Conservation (phyloP, 2,888 invertebrate genomes). For the Nemurella pictetii region DNA sequence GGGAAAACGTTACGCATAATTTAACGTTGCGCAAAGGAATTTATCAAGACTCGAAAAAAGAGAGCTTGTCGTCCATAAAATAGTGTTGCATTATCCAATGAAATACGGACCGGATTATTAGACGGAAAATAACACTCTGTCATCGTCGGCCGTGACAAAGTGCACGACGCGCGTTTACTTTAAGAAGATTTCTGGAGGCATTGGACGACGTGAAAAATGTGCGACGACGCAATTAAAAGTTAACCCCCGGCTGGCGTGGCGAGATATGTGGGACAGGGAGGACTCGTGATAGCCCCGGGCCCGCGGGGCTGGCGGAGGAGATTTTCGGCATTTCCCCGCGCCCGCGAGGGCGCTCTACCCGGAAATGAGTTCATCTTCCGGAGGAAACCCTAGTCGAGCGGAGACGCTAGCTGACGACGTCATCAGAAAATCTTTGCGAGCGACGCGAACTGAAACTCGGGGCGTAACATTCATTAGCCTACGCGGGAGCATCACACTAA, state of each 20-base stretch:
- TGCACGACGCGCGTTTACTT: background rate
- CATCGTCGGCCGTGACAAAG: background rate
- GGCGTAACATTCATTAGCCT: too few species aligned
- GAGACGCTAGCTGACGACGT: background rate
- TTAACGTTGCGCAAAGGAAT: background rate
- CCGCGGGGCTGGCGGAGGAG: background rate
- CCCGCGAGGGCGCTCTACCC: background rate
- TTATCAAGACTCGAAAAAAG: slow-evolving; percentile 13
- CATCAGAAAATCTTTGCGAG: background rate
- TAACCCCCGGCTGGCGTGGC: background rate
- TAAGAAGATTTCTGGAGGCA: slow-evolving; percentile 1
- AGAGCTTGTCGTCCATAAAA: background rate
- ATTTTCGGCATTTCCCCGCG: background rate
- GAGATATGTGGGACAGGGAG: background rate
- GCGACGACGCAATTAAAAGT: background rate
- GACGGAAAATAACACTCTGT: slow-evolving; percentile 20
- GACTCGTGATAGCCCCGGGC: background rate
- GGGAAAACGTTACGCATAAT: background rate
- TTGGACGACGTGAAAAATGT: slow-evolving; percentile 1
- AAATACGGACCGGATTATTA: slow-evolving; percentile 23
- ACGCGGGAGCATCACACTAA: too few species aligned
- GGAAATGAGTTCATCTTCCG: background rate
- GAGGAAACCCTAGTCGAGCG: background rate
- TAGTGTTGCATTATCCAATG: slow-evolving; percentile 10
- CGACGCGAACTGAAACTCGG: background rate